Base-by-base conservation (phyloP, 37 sponge, comb jelly and placozoan species). In the Theonella swinhoei region DNA sequence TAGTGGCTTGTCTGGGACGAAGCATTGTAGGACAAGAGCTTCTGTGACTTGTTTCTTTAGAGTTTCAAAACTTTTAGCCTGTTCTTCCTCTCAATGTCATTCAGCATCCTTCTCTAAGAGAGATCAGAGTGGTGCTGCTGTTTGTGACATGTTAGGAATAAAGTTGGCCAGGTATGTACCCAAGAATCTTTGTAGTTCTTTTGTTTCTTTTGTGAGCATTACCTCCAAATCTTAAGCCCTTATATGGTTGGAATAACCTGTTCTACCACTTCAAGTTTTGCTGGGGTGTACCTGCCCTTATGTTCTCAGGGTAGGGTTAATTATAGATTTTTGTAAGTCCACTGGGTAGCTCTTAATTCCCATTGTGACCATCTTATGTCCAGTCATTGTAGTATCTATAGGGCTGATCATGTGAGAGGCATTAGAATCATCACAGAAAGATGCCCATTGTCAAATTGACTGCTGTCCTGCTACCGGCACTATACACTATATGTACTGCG, bases 91-190 rank as follows among this genome's bases (percentile, higher is more conserved):
- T 61, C 77, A 84, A 60, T 84, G 77, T 59, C 68, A 84, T 1
- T 84, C 85, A 47, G 68, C 36, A 33, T 76, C 69, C 58, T 76
- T 76, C 36, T 84, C 77, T 59, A 68, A 34, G 24, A 84, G 77
- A 35, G 33, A 43, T 68, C 70, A 28, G 35, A 75, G 68, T 65
- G 77, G 85, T 68, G 43, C 69, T 2, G 58, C 22, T 20, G 64
- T 30, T 47, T 79, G 67, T 41, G 81, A 80, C 4, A 68, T 30
- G 69, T 41, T 80, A 23, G 82, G 88, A 32, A 87, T 80, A 39
- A 87, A 87, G 62, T 67, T 74, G 14, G 76, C 43, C 34, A 87
- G 70, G 82, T 74, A 87, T 2, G 64, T 87, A 8, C 88, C 88
- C 62, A 87, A 33, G 37, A 87, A 72, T 64, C 81, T 23, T 9